Base-by-base conservation (phyloP, 2,113 vertebrate genomes). In the Sorex fumeus region DNA sequence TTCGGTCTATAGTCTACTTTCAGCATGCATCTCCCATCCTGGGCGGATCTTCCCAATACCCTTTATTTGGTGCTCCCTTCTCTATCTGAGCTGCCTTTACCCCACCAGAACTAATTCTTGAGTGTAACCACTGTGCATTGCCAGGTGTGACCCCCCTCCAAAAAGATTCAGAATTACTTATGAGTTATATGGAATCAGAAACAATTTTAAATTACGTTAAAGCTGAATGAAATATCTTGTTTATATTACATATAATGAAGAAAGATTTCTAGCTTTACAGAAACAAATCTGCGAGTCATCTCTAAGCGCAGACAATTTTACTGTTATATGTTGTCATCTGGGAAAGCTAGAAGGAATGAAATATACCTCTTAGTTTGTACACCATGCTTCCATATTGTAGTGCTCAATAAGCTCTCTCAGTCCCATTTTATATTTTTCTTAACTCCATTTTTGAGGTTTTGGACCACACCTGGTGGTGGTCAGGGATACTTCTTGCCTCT, bases 141-240 rank as follows among this genome's bases (percentile, higher is more conserved):
- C n/a, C n/a, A n/a, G n/a, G n/a, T n/a, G n/a, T n/a, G n/a, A n/a
- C n/a, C n/a, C n/a, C n/a, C n/a, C n/a, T n/a, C n/a, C n/a, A n/a
- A 89, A 96, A 94, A 64, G 87, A 85, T 50, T 92, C 40, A 93
- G 53, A 92, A 93, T 86, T 88, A 88, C 77, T 92, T 94, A 30
- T 43, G 57, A 92, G 72, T 84, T 96, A 84, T 40, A 66, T 89
- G 81, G 87, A 91, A 84, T 92, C 36, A 90, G 87, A 96, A 95
- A 95, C 34, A 83, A 91, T 94, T 94, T 95, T 71, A 74, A 47
- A 84, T 95, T 92, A n/a, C 57, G 71, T 91, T 57, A 93, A 95
- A 94, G 64, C 12, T 84, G 84, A 95, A 84, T 11, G 84, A 88
- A 10, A 62, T 30, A 71, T 53, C 40, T 89, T 87, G 28, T 83